Conservation (phyloP, 2,797 vertebrate species). For the Threskiornis aethiopicus region DNA sequence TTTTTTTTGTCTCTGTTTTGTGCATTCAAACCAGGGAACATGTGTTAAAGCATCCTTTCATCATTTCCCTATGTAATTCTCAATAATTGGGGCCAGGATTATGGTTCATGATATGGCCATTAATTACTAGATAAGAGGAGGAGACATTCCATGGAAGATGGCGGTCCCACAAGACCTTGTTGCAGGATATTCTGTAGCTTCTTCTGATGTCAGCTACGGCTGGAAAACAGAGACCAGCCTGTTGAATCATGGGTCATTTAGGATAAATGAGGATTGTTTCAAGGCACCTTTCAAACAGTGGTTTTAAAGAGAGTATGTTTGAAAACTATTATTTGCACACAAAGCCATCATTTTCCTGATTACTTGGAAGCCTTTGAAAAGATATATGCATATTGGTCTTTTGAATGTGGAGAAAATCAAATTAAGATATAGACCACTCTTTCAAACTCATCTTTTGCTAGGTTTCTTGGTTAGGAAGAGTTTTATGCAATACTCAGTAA, state of each 20-base stretch:
- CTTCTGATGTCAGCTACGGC: neutral
- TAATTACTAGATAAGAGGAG: neutral
- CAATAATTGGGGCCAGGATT: neutral
- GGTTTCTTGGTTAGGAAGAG: neutral
- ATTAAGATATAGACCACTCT: neutral
- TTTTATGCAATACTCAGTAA: neutral
- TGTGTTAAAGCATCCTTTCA: neutral
- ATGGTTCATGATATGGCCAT: neutral
- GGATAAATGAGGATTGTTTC: neutral
- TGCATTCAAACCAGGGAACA: neutral
- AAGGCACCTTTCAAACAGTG: neutral
- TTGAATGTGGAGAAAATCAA: neutral
- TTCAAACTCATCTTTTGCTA: neutral
- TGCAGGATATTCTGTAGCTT: neutral
- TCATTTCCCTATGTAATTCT: neutral
- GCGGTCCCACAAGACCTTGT: neutral
- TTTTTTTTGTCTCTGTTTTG: neutral
- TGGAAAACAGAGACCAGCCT: neutral
- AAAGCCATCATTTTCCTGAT: neutral
- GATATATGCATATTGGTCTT: neutral
- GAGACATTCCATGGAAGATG: neutral
- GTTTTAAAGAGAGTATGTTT: neutral
- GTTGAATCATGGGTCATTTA: neutral
- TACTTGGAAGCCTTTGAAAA: neutral
- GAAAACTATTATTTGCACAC: neutral